Conservation (phyloP, 2,113 vertebrate species). For the Aleadryas rufinucha region DNA sequence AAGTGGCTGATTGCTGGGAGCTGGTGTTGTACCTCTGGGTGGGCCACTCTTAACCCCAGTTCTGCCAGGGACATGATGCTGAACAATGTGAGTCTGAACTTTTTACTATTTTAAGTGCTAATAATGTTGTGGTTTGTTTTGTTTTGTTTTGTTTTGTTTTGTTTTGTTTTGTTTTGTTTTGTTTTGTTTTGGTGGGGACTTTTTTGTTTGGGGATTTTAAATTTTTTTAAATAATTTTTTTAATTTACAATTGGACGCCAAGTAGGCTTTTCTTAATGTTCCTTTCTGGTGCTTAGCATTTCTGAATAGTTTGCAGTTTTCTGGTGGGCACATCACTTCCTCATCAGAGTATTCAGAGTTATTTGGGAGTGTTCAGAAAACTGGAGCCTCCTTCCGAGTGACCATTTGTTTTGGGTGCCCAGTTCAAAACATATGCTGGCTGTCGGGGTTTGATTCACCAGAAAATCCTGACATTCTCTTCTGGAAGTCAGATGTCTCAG, state of each 20-base stretch:
- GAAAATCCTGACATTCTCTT: background rate
- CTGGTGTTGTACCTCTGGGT: background rate
- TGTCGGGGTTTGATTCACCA: background rate
- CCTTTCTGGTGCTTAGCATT: background rate
- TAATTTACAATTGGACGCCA: background rate
- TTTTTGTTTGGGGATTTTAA: accelerated
- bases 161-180: background rate
- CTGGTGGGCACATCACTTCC: background rate
- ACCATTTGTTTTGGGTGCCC: background rate
- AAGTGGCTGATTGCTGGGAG: background rate
- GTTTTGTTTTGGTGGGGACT: background rate
- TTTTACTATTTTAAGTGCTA: background rate
- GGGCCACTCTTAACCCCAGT: background rate
- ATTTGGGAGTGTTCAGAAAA: background rate
- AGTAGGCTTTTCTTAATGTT: background rate
- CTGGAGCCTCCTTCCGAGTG: background rate
- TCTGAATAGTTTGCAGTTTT: background rate
- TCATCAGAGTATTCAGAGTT: background rate
- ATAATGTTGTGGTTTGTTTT: background rate
- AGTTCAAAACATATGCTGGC: background rate
- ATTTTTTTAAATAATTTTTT: too few relatives aligned
- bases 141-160: background rate
- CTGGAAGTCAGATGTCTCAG: background rate
- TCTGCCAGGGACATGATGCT: background rate
- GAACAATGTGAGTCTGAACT: background rate